Percentiles rank a stretch among this genome's conserved stretches.
These are phyloP conservation scores for Ostrea denselamellosa DNA, from an alignment of 1,140 invertebrate genomes.

Conservation along the genomic window DNA sequence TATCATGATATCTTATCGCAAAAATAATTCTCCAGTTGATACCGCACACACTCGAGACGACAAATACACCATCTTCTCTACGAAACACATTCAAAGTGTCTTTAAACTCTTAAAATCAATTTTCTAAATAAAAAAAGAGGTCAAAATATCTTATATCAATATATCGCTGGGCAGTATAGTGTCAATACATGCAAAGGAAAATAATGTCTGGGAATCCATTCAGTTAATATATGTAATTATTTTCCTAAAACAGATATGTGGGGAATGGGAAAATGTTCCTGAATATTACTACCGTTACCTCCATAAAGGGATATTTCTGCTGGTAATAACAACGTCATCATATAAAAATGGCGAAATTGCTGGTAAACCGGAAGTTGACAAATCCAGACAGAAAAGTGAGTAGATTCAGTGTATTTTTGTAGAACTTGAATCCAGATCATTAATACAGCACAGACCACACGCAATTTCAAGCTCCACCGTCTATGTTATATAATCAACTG, in stretches of 20 bases:
- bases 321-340: conserved; percentile 43
- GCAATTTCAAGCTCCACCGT: not conserved
- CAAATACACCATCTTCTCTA: not conserved
- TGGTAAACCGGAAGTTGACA: conserved; percentile 44
- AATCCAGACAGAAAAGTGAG: conserved; percentile 30
- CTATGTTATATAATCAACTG: conserved; percentile 30
- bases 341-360: conserved; percentile 37
- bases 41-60: not conserved
- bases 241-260: conserved; percentile 31
- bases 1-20: not conserved
- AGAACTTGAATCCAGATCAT: not conserved
- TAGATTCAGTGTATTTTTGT: not conserved
- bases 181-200: too few species aligned
- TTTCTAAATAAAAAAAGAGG: not conserved
- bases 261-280: conserved; percentile 45
- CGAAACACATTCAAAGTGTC: not conserved
- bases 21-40: not conserved
- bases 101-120: not conserved
- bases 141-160: too few species aligned
- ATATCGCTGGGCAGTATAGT: too few species aligned
- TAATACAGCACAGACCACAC: conserved; percentile 26
- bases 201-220: not conserved
- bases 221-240: not conserved
- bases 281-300: conserved; percentile 41
- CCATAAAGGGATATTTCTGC: conserved; percentile 24